phyloP scores from a whole-genome alignment of 2,888 invertebrate genomes.

The Drosophila bunnanda region DNA sequence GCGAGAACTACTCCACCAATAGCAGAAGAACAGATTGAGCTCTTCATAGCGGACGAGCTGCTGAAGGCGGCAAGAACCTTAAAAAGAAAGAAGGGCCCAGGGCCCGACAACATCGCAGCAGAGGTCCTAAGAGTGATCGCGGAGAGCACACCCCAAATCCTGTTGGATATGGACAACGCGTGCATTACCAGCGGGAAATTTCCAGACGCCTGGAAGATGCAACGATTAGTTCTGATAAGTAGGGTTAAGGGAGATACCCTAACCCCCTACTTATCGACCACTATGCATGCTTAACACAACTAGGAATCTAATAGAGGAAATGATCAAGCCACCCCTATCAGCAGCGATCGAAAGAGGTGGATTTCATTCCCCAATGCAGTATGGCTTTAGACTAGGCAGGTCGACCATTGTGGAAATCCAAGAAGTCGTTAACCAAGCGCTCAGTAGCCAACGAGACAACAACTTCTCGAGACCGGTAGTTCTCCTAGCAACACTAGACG shows the following conservation, averaged over 20 bases:
- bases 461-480: too few relatives aligned
- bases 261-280: conserved; percentile 1
- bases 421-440: background rate
- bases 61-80: background rate
- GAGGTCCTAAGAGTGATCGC: background rate
- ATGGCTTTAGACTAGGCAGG: background rate
- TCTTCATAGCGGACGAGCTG: background rate
- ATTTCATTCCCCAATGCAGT: background rate
- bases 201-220: background rate
- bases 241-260: background rate
- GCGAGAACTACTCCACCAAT: background rate
- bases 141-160: background rate
- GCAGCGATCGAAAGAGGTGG: background rate
- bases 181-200: conserved; percentile 1
- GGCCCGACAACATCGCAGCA: background rate
- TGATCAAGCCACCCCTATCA: background rate
- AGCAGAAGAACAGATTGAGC: background rate
- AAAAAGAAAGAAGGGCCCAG: background rate
- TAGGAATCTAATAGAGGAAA: background rate
- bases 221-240: background rate
- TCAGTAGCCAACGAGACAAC: background rate
- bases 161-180: background rate
- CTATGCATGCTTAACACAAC: background rate
- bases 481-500: too few relatives aligned
- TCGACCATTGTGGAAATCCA: background rate